Evolutionary conservation across 2,797 vertebrate species (phyloP), one percentile per base, ranked within the genome.

Genomic region (Argyrosomus regius): DNA sequence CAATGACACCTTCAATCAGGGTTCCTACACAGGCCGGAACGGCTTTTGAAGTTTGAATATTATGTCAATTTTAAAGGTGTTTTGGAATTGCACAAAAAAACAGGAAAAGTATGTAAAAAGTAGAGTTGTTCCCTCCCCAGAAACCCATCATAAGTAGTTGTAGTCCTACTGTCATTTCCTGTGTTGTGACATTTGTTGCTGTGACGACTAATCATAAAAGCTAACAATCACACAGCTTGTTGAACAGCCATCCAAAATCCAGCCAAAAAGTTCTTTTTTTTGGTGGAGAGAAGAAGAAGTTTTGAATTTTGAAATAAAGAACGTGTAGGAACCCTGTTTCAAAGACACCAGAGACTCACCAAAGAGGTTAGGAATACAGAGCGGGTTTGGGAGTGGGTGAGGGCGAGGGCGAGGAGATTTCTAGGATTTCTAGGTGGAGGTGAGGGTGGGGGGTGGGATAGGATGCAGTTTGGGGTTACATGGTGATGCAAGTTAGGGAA

Each of bases 311-410:
- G 13, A 28, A 46, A 39, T 41, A 1, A 20, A 62, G 41, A 24
- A 64, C 28, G 82, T 88, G 88, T 84, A 91, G 92, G 90, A 92
- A 88, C 90, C 87, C 88, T 90, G 89, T 81, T 86, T 83, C n/a
- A 82, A 59, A 82, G 66, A 83, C 71, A 62, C 68, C 78, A 82
- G 83, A 82, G 82, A 87, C 87, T 83, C 88, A 85, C 88, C 90
- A 88, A 90, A 89, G 87, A 92, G 68, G 88, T 83, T 73, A 85
- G 87, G 87, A 82, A 41, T 3, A 66, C 46, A 26, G 72, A 75
- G 71, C 41, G 31, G 74, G 77, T 76, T 50, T 72, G 72, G 74
- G 77, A 49, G 31, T 28, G 50, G 75, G 48, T 11, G 65, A 41
- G 48, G 53, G 41, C 8, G 62, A 31, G 48, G 53, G 41, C 8